These are phyloP conservation scores for Myotis myotis DNA, from an alignment of 2,797 vertebrate genomes.

Conservation along the genomic window DNA sequence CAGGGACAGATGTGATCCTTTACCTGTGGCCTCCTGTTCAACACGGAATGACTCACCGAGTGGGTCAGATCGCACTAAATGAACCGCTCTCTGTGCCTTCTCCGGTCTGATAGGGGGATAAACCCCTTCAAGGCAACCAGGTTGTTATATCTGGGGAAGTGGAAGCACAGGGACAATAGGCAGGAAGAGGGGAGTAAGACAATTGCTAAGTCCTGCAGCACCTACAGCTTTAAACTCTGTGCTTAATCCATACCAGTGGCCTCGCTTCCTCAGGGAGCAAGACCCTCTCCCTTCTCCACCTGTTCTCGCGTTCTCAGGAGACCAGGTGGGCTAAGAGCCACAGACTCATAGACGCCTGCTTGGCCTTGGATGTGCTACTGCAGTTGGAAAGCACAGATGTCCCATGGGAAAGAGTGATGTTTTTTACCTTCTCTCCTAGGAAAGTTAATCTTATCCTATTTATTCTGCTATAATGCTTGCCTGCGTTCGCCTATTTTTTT, in stretches of 20 bases:
- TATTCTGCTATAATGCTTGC: rapidly evolving
- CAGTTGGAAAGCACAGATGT: neutral
- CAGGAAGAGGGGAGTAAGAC: neutral
- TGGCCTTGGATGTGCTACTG: rapidly evolving
- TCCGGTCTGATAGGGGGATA: rapidly evolving
- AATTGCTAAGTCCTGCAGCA: neutral
- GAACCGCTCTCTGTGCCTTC: neutral
- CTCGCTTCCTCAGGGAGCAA: neutral
- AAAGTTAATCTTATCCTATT: neutral
- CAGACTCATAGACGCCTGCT: neutral
- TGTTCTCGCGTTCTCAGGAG: neutral
- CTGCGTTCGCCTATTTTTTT: rapidly evolving
- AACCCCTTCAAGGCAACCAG: neutral
- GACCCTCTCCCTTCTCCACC: neutral
- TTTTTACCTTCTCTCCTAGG: neutral
- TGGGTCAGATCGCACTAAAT: neutral
- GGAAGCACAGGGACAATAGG: too few relatives aligned
- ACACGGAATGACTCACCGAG: neutral
- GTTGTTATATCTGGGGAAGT: neutral
- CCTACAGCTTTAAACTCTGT: neutral
- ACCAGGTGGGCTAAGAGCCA: neutral
- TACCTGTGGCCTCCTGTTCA: neutral
- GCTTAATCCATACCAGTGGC: rapidly evolving
- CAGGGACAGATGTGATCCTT: neutral
- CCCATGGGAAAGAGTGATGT: rapidly evolving